Base-by-base conservation (phyloP, 2,797 vertebrate genomes). In the Gallirallus australis region DNA sequence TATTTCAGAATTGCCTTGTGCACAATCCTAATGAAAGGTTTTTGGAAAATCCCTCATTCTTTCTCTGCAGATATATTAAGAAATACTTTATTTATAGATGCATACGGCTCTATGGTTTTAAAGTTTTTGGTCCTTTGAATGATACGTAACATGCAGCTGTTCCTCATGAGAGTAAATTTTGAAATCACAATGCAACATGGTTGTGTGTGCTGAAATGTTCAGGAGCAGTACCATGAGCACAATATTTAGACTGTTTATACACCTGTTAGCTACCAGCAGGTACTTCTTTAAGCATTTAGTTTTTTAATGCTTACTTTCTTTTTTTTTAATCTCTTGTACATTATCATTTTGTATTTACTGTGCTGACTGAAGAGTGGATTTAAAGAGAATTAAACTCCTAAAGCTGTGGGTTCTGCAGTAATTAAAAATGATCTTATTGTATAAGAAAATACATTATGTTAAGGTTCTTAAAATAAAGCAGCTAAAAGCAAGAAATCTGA, bases 401-500 rank as follows among this genome's bases (percentile, higher is more conserved):
- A 90, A 65, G 31, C 66, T 82, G 37, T 69, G 48, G 39, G 33
- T 60, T 93, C 60, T 75, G 65, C 77, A 64, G 13, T 83, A 75
- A 88, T 88, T 94, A 56, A 68, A 86, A 87, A 19, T 35, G 4
- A 7, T 13, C n/a, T 73, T 60, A n/a, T n/a, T 90, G n/a, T 72
- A 42, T 30, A 82, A 86, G 83, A 77, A 84, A 86, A 87, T 66
- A 48, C 48, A 70, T 85, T 61, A 59, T 79, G 20, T 57, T 91
- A 88, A 81, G 5, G 7, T 81, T 94, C 61, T 94, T 90, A 70
- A 8, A 65, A 61, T 82, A 88, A 91, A 86, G 89, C 72, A 90
- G 57, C 77, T 90, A 89, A 84, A 88, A 78, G 85, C 33, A 86
- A 86, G 54, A 94, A 88, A 86, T 69, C 25, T 60, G 69, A 91